These are phyloP conservation scores for Mareca strepera DNA, from an alignment of 2,797 vertebrate species.

Conservation along the genomic window DNA sequence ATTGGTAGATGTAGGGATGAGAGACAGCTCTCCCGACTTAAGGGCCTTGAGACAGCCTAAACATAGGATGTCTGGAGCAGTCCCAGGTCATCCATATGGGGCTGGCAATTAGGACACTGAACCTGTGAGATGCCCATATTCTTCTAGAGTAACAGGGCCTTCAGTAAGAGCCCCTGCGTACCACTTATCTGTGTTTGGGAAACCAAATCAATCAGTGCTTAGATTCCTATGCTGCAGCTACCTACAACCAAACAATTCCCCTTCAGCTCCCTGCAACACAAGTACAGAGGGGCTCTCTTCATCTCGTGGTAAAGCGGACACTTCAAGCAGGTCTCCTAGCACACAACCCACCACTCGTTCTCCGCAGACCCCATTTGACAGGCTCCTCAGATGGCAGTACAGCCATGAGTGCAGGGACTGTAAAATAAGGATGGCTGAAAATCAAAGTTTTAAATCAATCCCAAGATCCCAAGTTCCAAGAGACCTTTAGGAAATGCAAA, in stretches of 20 bases:
- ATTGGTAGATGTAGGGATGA: not conserved
- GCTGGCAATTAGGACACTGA: not conserved
- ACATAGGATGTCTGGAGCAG: not conserved
- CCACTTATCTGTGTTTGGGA: not conserved
- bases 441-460: not conserved
- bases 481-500: not conserved
- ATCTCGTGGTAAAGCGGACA: not conserved
- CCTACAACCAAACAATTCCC: not conserved
- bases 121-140: not conserved
- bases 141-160: not conserved
- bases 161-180: not conserved
- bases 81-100: not conserved
- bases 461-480: not conserved
- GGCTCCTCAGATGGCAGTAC: not conserved
- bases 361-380: fast-evolving
- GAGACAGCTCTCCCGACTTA: not conserved
- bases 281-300: not conserved
- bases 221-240: not conserved
- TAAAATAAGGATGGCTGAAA: not conserved
- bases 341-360: not conserved
- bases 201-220: not conserved
- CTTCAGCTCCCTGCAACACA: not conserved
- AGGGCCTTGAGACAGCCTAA: not conserved
- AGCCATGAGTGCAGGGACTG: not conserved
- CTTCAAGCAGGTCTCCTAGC: not conserved